Evolutionary conservation across 2,888 invertebrate genomes (phyloP).

Genomic region (Thecophora atra): DNA sequence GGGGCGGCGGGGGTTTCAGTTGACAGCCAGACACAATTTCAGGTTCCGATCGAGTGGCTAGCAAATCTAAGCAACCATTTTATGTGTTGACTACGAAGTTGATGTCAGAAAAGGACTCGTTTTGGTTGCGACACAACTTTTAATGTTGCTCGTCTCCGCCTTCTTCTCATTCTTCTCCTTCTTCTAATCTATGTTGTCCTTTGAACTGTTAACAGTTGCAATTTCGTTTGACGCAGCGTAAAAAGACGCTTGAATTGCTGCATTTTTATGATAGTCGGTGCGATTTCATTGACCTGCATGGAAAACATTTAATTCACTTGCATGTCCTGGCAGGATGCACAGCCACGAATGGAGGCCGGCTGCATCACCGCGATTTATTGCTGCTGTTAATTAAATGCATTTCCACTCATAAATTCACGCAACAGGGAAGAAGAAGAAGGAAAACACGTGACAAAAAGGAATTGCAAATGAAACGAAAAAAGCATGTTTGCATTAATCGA

Average conservation of each 20-base stretch:
- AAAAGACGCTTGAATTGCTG: too few relatives aligned
- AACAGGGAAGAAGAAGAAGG: background rate
- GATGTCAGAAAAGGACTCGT: constrained; percentile 3
- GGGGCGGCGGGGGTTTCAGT: background rate
- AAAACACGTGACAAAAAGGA: background rate
- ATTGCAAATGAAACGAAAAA: background rate
- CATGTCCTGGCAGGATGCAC: background rate
- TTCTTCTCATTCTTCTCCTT: too few relatives aligned
- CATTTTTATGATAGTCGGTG: too few relatives aligned
- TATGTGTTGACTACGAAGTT: background rate
- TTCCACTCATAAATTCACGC: constrained; percentile 19
- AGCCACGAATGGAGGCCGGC: background rate
- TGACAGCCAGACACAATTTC: background rate
- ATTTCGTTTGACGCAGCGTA: too few relatives aligned
- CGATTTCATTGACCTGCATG: background rate
- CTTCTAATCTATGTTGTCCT: too few relatives aligned
- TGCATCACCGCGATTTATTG: constrained; percentile 25
- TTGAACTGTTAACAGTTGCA: too few relatives aligned
- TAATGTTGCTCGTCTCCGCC: too few relatives aligned
- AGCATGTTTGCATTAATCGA: background rate
- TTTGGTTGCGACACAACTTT: too few relatives aligned
- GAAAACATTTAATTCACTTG: background rate
- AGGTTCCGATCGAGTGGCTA: background rate
- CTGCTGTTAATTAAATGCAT: constrained; percentile 29
- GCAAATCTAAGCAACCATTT: background rate